Evolutionary conservation across 2,888 invertebrate species (phyloP), one percentile per base, ranked within the genome.

Genomic region (Zele albiditarsus): DNA sequence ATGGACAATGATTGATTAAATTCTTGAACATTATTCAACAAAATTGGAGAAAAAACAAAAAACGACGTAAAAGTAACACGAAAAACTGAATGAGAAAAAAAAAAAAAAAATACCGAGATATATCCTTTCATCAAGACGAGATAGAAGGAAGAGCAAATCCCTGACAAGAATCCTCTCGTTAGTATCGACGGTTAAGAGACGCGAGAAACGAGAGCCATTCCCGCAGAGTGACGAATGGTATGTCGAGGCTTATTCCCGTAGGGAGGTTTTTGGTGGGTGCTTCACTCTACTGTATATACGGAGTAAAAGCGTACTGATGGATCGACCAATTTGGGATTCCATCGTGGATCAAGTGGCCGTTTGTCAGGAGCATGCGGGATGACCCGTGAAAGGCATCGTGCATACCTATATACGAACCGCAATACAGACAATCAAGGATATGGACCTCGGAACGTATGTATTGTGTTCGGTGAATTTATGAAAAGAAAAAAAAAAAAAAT

Each of bases 301-400:
- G 49, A 28, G 49, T 63, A 53, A 67, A 70, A 75, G 71, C 60
- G 28, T 66, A 73, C 77, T 84, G 83, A 83, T 82, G 83, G 84
- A 84, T 84, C 84, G 83, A 80, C 78, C 82, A 81, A 81, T 84
- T 83, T 79, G 77, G 82, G 76, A 79, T 80, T 81, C 79, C 79
- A 78, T 79, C 84, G 78, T 83, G 83, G 80, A 84, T 80, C 79
- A 80, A 78, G 77, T 57, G 73, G 71, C 75, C 78, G 74, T 78
- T 80, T 75, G 72, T 66, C 72, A 74, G 72, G 42, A n/a, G 46
- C 60, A 58, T 71, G 23, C 53, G 53, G 28, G 66, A 49, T 75
- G 71, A 71, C 62, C 71, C 46, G 42, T n/a, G 27, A 46, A 42
- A 46, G 20, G n/a, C 62, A 20, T n/a, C 28, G n/a, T 25, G 62